Conservation (phyloP, 2,797 vertebrate species). For the Natrix natrix region DNA sequence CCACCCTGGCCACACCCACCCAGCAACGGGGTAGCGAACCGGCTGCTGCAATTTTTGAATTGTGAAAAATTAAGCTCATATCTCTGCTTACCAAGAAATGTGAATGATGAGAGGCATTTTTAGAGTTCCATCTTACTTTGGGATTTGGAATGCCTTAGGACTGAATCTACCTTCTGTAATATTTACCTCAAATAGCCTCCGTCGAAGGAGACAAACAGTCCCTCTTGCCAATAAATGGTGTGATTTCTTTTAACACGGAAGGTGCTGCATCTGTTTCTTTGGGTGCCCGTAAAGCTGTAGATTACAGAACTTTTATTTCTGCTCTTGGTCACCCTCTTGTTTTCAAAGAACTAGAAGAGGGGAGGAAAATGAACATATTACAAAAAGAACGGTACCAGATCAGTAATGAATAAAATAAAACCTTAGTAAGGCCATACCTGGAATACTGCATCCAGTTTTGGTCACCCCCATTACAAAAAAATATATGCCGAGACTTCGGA, state of each 20-base stretch:
- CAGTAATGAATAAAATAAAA: neutral
- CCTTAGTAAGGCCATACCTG: neutral
- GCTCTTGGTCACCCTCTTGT: conserved; percentile 75
- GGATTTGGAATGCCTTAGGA: neutral
- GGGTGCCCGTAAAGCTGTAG: conserved; percentile 88
- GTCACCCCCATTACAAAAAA: neutral
- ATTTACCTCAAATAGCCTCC: conserved; percentile 96
- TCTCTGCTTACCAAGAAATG: neutral
- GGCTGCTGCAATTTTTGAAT: too few relatives aligned
- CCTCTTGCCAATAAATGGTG: conserved; percentile 98
- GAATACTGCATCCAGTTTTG: neutral
- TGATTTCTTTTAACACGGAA: conserved; percentile 94
- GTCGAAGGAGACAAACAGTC: conserved; percentile 92
- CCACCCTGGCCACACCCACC: too few relatives aligned
- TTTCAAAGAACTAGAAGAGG: conserved; percentile 85
- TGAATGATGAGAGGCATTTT: neutral
- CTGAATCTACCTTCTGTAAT: rapidly evolving
- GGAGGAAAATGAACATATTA: conserved; percentile 19
- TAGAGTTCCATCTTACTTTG: neutral
- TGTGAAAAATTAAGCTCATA: neutral
- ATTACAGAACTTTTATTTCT: conserved; percentile 80
- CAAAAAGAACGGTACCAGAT: neutral
- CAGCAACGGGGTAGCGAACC: too few relatives aligned
- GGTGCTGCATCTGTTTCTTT: conserved; percentile 92
- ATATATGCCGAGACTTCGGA: neutral